Evolutionary conservation across 2,113 vertebrate genomes (phyloP).

Genomic region (Pelmatolapia mariae): DNA sequence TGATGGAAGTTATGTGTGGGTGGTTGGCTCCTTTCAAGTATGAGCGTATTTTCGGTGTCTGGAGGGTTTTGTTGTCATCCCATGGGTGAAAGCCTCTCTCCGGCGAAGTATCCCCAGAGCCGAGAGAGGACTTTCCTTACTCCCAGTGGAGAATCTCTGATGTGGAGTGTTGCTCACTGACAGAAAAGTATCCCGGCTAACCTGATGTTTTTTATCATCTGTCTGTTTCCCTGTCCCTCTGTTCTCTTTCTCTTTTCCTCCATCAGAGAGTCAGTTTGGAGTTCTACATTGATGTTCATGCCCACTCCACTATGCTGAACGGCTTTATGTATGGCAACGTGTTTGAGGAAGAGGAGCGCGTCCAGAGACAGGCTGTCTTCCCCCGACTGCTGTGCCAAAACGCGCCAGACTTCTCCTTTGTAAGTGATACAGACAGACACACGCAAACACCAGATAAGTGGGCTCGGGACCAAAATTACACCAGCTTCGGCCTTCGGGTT

Average conservation of each 20-base stretch:
- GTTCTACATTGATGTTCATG: conserved; percentile 98
- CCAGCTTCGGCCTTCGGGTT: neutral
- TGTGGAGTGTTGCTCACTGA: conserved; percentile 4
- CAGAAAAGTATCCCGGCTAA: conserved; percentile 16
- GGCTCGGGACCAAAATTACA: neutral
- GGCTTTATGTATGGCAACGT: conserved; percentile 99
- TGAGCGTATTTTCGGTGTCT: conserved; percentile 6
- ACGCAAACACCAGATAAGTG: neutral
- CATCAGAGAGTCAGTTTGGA: conserved; percentile 91
- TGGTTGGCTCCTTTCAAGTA: conserved; percentile 26
- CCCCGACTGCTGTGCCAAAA: conserved; percentile 94
- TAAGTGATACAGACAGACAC: conserved; percentile 67
- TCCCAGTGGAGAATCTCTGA: neutral
- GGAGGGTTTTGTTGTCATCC: conserved; percentile 4
- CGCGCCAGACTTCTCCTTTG: conserved; percentile 93
- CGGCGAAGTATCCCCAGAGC: neutral
- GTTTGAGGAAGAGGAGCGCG: conserved; percentile 93
- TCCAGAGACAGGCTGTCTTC: conserved; percentile 91
- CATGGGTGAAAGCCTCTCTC: conserved; percentile 7
- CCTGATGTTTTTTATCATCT: conserved; percentile 8
- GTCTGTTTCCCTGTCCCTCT: neutral
- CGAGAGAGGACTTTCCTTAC: neutral
- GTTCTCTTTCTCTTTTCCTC: conserved; percentile 15
- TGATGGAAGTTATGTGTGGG: conserved; percentile 39
- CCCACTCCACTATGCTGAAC: conserved; percentile 99